Evolutionary conservation across 2,113 vertebrate species (phyloP).

Genomic region (Salvelinus namaycush): DNA sequence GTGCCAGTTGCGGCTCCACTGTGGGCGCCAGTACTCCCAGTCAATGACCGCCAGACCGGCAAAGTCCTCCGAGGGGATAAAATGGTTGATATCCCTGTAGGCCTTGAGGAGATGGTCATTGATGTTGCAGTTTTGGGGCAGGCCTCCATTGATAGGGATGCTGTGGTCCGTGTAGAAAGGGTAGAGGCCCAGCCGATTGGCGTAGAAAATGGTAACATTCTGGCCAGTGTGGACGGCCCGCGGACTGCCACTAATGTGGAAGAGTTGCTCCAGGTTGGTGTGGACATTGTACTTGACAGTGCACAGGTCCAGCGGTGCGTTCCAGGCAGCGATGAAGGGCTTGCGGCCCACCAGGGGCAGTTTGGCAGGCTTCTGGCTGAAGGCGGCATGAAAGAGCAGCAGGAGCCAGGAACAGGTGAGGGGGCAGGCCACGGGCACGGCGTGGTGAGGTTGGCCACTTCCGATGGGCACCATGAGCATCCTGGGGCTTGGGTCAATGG

Average conservation of each 20-base stretch:
- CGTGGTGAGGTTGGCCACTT: constrained; percentile 63
- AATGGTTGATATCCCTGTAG: constrained; percentile 70
- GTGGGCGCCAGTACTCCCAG: constrained; percentile 80
- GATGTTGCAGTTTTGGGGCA: constrained; percentile 80
- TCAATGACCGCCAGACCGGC: constrained; percentile 77
- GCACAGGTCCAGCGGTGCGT: constrained; percentile 76
- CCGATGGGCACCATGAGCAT: constrained; percentile 66
- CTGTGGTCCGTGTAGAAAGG: constrained; percentile 75
- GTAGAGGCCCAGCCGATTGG: constrained; percentile 79
- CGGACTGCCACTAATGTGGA: constrained; percentile 76
- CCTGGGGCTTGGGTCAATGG: constrained; percentile 51
- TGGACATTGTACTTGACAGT: constrained; percentile 71
- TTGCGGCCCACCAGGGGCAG: constrained; percentile 75
- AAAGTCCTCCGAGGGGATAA: constrained; percentile 77
- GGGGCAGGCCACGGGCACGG: constrained; percentile 51
- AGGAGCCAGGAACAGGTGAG: constrained; percentile 62
- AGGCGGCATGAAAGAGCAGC: constrained; percentile 62
- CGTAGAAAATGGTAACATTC: constrained; percentile 84
- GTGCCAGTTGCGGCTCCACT: constrained; percentile 77
- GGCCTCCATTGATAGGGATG: constrained; percentile 69
- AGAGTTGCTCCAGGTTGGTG: constrained; percentile 73
- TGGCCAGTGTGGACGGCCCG: constrained; percentile 76
- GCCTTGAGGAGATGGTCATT: constrained; percentile 77
- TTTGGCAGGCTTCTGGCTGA: constrained; percentile 74
- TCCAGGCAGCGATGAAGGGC: constrained; percentile 80